Conservation (phyloP, 2,888 invertebrate species). For the Cataglyphis altisquamis region DNA sequence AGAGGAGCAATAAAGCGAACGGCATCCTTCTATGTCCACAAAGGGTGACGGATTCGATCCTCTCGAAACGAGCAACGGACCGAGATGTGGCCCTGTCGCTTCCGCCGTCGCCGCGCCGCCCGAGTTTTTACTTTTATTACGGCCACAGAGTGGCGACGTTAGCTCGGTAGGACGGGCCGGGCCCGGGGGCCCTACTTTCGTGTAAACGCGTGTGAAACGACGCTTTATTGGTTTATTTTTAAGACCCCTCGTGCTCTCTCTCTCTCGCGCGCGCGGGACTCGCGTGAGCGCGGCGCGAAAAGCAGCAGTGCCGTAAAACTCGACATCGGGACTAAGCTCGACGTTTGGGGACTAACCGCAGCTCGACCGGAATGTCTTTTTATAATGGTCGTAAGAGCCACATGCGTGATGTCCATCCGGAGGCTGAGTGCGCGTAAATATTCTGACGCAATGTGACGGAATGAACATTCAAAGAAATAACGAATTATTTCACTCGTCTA, state of each 20-base stretch:
- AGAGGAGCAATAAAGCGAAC: conserved; percentile 70
- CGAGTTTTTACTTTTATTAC: conserved; percentile 72
- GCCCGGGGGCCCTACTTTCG: conserved; percentile 49
- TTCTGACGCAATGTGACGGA: conserved; percentile 18
- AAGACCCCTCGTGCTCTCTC: conserved; percentile 64
- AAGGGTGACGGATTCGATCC: conserved; percentile 74
- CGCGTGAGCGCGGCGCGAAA: conserved; percentile 43
- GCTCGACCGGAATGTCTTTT: conserved; percentile 60
- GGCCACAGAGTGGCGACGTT: conserved; percentile 49
- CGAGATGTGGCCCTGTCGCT: conserved; percentile 48
- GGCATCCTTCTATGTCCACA: conserved; percentile 74
- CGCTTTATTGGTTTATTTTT: conserved; percentile 82
- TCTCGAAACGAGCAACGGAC: conserved; percentile 68
- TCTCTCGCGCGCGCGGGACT: conserved; percentile 2
- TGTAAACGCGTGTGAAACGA: conserved; percentile 73
- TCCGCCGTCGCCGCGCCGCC: conserved; percentile 30
- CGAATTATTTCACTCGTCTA: not conserved
- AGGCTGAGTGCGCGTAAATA: conserved; percentile 11
- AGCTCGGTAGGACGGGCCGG: conserved; percentile 4
- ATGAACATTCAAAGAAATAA: not conserved
- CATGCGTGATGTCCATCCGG: conserved; percentile 22
- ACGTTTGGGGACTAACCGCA: conserved; percentile 71
- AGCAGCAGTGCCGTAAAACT: conserved; percentile 63
- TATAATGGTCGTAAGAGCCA: conserved; percentile 46
- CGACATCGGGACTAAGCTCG: conserved; percentile 47